Percentiles rank a stretch among this genome's conserved stretches.
Evolutionary conservation across 2,888 invertebrate species (phyloP).

Genomic region (Amblyteles armatorius): DNA sequence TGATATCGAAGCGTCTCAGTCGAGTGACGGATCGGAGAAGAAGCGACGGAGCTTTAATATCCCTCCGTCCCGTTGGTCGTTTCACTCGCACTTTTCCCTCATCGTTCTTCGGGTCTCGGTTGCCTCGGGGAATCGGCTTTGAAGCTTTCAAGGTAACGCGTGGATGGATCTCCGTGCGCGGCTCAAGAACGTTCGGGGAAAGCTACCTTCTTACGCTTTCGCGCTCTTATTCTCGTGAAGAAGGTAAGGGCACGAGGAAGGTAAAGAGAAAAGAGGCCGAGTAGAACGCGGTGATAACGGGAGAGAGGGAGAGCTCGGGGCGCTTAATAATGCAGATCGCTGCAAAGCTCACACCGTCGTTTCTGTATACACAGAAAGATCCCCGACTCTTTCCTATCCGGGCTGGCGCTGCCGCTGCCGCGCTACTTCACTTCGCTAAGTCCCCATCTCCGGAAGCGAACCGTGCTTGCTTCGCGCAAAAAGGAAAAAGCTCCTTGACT

Average conservation of each 20-base stretch:
- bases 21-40: constrained; percentile 10
- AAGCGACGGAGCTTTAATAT: constrained; percentile 25
- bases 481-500: constrained; percentile 20
- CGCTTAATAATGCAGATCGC: constrained; percentile 69
- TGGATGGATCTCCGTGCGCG: constrained; percentile 20
- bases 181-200: constrained; percentile 21
- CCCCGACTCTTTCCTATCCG: constrained; percentile 36
- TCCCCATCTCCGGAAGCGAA: constrained; percentile 30
- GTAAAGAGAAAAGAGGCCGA: constrained; percentile 23
- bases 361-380: constrained; percentile 39
- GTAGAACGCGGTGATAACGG: constrained; percentile 31
- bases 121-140: constrained; percentile 49
- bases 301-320: constrained; percentile 63
- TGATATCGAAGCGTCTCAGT: constrained; percentile 17
- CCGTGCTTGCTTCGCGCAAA: constrained; percentile 29
- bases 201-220: constrained; percentile 34
- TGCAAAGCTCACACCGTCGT: constrained; percentile 50
- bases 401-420: neutral
- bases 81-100: constrained; percentile 10
- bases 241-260: constrained; percentile 38
- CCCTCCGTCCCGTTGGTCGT: constrained; percentile 5
- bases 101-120: neutral
- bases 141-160: constrained; percentile 55
- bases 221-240: constrained; percentile 17
- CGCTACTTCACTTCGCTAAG: constrained; percentile 27